A percentile compares a stretch with the other conserved stretches of the same genome.
Evolutionary conservation across 2,888 invertebrate genomes (phyloP).

Genomic region (Pristionchus mayeri): DNA sequence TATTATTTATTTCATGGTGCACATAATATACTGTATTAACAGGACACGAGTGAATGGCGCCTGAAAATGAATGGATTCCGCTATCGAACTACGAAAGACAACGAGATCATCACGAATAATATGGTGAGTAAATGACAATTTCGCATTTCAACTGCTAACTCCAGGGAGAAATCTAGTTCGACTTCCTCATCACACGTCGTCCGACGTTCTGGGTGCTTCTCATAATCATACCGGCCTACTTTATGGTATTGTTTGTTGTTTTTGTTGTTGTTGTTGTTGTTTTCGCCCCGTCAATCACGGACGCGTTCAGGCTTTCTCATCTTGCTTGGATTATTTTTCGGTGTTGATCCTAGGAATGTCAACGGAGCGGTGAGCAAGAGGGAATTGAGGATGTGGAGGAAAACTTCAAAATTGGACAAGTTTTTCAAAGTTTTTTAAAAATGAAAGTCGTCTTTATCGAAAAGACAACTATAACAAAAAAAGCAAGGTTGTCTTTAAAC

Average conservation of each 20-base stretch:
- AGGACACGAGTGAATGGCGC: neutral
- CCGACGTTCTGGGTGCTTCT: constrained; percentile 11
- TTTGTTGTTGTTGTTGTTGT: neutral
- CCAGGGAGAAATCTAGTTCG: constrained; percentile 22
- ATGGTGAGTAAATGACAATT: neutral
- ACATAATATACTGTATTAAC: neutral
- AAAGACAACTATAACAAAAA: too few relatives aligned
- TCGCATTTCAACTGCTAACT: neutral
- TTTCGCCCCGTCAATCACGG: neutral
- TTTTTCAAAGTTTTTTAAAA: too few relatives aligned
- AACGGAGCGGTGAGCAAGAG: neutral
- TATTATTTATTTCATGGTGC: neutral
- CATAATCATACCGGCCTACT: neutral
- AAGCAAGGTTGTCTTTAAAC: too few relatives aligned
- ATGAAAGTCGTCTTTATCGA: too few relatives aligned
- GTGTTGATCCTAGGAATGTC: neutral
- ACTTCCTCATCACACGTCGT: constrained; percentile 4
- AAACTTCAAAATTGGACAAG: too few relatives aligned
- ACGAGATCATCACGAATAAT: neutral
- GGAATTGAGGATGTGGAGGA: neutral
- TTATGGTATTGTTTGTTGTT: neutral
- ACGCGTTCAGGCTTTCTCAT: neutral
- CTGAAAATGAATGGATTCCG: neutral
- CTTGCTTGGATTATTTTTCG: constrained; percentile 17
- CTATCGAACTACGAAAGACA: neutral